Conservation (phyloP, 1,140 invertebrate genomes). For the Drosophila oshimai region DNA sequence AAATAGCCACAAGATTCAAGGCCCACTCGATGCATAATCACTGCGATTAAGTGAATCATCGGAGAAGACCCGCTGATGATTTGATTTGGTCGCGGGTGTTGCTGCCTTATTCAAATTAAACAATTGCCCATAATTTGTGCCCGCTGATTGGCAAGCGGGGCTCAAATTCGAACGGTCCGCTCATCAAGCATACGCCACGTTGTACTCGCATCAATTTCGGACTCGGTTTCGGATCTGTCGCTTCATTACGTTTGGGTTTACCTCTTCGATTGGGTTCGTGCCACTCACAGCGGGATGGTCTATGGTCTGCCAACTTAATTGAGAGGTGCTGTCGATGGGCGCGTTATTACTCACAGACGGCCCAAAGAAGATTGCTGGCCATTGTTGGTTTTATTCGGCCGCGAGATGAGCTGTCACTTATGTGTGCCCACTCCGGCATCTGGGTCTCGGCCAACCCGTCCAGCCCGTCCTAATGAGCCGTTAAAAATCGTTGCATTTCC, state of each 20-base stretch:
- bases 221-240: conserved; percentile 4
- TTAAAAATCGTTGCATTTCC: conserved; percentile 57
- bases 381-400: conserved; percentile 30
- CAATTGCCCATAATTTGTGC: conserved; percentile 74
- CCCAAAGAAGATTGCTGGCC: conserved; percentile 9
- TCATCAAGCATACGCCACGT: conserved; percentile 48
- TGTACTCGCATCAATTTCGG: conserved; percentile 32
- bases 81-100: conserved; percentile 23
- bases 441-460: conserved; percentile 61
- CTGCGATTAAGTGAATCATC: conserved; percentile 71
- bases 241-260: neutral
- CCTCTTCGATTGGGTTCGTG: conserved; percentile 21
- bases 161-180: conserved; percentile 45
- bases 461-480: conserved; percentile 44
- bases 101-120: conserved; percentile 70
- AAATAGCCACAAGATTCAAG: conserved; percentile 67
- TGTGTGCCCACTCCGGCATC: conserved; percentile 29
- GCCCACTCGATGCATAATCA: conserved; percentile 65
- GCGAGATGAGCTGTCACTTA: conserved; percentile 36
- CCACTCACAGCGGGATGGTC: conserved; percentile 31
- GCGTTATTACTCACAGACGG: conserved; percentile 55
- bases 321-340: conserved; percentile 53
- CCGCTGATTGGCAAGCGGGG: conserved; percentile 58
- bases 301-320: conserved; percentile 51
- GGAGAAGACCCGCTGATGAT: conserved; percentile 24